Conservation (phyloP, 2,888 invertebrate genomes). For the Idaea straminata region DNA sequence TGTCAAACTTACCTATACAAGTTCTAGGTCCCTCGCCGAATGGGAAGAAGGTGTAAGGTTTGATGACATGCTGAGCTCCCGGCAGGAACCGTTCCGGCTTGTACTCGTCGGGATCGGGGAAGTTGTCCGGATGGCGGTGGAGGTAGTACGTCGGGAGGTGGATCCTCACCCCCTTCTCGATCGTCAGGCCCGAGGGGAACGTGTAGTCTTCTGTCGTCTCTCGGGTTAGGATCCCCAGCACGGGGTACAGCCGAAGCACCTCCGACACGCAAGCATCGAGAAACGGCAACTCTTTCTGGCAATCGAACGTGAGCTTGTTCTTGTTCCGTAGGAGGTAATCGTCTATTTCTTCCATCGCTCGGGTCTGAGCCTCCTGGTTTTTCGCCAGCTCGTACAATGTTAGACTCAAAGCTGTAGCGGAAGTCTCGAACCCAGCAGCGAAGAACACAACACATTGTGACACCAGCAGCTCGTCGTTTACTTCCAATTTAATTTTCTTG, state of each 20-base stretch:
- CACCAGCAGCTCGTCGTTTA: conserved; percentile 61
- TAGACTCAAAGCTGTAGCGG: conserved; percentile 39
- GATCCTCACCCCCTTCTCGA: conserved; percentile 44
- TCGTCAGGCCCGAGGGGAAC: conserved; percentile 41
- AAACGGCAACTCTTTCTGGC: conserved; percentile 42
- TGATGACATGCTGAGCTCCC: conserved; percentile 36
- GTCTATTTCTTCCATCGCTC: conserved; percentile 45
- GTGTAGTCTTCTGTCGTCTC: conserved; percentile 47
- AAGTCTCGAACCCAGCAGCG: conserved; percentile 52
- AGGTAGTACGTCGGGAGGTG: conserved; percentile 49
- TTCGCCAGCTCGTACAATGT: conserved; percentile 50
- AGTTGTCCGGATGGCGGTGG: conserved; percentile 43
- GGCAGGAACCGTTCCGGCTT: conserved; percentile 49
- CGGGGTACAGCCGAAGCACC: conserved; percentile 44
- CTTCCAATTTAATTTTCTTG: conserved; percentile 32
- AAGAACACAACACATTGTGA: conserved; percentile 76
- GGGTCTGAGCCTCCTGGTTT: conserved; percentile 35
- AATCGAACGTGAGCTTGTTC: conserved; percentile 42
- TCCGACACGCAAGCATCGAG: conserved; percentile 46
- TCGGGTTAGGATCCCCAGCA: conserved; percentile 38
- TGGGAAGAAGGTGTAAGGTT: conserved; percentile 45
- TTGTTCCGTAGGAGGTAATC: conserved; percentile 34
- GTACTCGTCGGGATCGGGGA: conserved; percentile 45
- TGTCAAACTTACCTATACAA: conserved; percentile 47
- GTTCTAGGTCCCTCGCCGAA: conserved; percentile 53